Conservation (phyloP, 2,888 invertebrate genomes). For the Selenia dentaria region DNA sequence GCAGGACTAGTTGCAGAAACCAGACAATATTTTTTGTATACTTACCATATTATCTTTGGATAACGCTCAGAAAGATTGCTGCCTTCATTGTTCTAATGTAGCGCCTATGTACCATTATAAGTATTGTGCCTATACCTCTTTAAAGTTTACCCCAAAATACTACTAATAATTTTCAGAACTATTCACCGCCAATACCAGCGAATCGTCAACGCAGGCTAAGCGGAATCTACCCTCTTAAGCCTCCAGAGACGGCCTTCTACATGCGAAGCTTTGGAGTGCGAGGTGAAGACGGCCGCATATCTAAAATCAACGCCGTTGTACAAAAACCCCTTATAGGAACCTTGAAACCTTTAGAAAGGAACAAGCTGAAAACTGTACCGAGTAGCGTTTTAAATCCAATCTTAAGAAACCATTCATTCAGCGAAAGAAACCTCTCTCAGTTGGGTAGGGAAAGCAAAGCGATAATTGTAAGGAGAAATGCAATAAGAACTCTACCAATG, state of each 20-base stretch:
- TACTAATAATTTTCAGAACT: slow-evolving; percentile 38
- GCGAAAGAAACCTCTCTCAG: no score
- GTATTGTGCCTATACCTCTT: no score
- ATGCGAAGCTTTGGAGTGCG: slow-evolving; percentile 46
- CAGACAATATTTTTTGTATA: no score
- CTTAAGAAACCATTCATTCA: no score
- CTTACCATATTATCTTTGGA: no score
- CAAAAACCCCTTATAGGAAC: slow-evolving; percentile 37
- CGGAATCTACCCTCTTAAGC: slow-evolving; percentile 55
- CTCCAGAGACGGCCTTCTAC: slow-evolving; percentile 27
- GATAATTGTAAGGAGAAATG: neutral
- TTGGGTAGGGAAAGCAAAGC: no score
- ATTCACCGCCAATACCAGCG: slow-evolving; percentile 23
- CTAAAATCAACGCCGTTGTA: slow-evolving; percentile 59
- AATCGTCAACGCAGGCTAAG: slow-evolving; percentile 51
- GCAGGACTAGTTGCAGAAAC: no score
- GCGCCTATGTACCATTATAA: no score
- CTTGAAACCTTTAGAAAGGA: neutral
- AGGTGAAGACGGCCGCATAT: slow-evolving; percentile 51
- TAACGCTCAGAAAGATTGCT: no score
- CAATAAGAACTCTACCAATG: neutral
- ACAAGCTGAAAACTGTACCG: neutral
- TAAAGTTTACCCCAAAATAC: no score
- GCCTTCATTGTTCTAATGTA: no score
- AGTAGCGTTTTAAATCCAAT: no score